Evolutionary conservation across 2,888 invertebrate species (phyloP).

Genomic region (Perizoma flavofasciatum): DNA sequence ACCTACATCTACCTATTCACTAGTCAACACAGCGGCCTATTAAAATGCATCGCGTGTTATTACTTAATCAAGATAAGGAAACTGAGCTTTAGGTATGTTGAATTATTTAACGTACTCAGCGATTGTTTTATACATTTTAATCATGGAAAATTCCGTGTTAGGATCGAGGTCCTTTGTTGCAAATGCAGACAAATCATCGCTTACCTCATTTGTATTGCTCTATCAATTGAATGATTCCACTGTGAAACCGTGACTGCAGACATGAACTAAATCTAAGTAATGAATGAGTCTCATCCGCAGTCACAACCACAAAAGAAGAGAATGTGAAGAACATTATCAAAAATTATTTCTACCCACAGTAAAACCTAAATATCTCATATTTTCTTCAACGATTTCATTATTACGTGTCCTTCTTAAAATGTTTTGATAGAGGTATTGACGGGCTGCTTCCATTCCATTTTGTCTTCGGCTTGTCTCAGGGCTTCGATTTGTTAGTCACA

Average conservation of each 20-base stretch:
- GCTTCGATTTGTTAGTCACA: too few relatives aligned
- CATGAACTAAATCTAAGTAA: conserved; percentile 24
- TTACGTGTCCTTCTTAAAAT: too few relatives aligned
- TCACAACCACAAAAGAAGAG: too few relatives aligned
- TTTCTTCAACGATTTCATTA: too few relatives aligned
- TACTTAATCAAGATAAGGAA: conserved; percentile 42
- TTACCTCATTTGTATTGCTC: conserved; percentile 28
- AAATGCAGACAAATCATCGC: conserved; percentile 25
- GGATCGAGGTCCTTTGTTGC: conserved; percentile 21
- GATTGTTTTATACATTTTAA: conserved; percentile 22
- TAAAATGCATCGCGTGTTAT: conserved; percentile 40
- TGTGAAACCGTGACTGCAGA: conserved; percentile 11
- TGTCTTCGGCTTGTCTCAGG: too few relatives aligned
- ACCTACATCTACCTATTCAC: conserved; percentile 5
- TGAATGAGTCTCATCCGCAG: conserved; percentile 1
- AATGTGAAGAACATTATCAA: too few relatives aligned
- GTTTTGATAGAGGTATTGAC: too few relatives aligned
- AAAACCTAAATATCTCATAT: too few relatives aligned
- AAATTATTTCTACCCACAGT: too few relatives aligned
- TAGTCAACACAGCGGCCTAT: conserved; percentile 23
- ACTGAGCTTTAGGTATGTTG: conserved; percentile 27
- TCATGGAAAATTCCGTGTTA: conserved; percentile 25
- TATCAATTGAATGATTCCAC: conserved; percentile 27
- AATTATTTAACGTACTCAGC: conserved; percentile 20
- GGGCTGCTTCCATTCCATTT: too few relatives aligned